Percentiles rank a stretch among this genome's conserved stretches.
phyloP scores from a whole-genome alignment of 2,113 vertebrate species.

The Daboia siamensis region DNA sequence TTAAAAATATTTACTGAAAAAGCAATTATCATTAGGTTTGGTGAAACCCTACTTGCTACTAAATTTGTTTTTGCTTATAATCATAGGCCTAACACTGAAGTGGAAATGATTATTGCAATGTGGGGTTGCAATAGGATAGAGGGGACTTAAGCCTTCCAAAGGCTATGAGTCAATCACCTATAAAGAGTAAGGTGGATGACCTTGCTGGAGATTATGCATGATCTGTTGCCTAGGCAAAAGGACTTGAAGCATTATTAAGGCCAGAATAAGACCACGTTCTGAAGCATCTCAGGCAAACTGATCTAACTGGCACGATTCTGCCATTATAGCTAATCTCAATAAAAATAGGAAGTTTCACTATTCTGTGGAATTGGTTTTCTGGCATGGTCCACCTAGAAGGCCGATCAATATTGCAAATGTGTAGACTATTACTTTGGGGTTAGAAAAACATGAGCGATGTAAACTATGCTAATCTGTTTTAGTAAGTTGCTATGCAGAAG shows the following conservation, averaged over 20 bases:
- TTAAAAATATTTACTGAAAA: background rate
- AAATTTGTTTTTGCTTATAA: background rate
- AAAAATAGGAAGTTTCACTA: background rate
- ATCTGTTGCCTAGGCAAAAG: background rate
- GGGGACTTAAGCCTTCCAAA: background rate
- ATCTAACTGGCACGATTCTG: background rate
- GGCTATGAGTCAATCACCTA: background rate
- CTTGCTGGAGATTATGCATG: background rate
- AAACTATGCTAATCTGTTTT: background rate
- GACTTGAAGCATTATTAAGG: background rate
- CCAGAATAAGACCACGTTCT: background rate
- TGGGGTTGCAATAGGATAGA: background rate
- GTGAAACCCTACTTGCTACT: background rate
- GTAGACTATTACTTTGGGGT: background rate
- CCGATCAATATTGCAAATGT: background rate
- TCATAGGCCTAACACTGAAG: background rate
- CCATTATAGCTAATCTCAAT: background rate
- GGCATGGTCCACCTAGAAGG: background rate
- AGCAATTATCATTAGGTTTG: background rate
- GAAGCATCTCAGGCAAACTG: background rate
- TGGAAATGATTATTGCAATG: background rate
- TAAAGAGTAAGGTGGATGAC: background rate
- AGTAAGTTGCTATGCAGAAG: background rate
- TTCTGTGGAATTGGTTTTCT: background rate
- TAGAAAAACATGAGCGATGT: background rate